Percentiles rank a stretch among this genome's conserved stretches.
Evolutionary conservation across 2,888 invertebrate species (phyloP).

Genomic region (Troides aeacus): DNA sequence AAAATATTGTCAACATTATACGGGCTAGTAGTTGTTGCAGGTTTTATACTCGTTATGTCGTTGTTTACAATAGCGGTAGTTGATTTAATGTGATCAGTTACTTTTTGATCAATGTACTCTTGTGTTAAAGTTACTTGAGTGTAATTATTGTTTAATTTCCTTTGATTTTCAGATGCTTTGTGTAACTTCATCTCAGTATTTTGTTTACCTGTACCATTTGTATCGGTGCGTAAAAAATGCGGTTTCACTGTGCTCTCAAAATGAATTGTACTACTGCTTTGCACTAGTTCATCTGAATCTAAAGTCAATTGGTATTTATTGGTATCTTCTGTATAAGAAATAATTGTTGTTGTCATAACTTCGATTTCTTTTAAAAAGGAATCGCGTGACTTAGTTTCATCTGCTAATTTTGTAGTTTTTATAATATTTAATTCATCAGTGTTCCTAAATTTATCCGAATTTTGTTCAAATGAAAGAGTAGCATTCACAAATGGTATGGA

Average conservation of each 20-base stretch:
- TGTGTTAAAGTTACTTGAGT: slow-evolving; percentile 38
- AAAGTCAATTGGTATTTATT: slow-evolving; percentile 42
- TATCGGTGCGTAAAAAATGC: slow-evolving; percentile 42
- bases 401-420: background rate
- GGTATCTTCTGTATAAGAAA: slow-evolving; percentile 34
- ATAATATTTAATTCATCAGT: background rate
- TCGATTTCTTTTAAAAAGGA: slow-evolving; percentile 23
- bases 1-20: background rate
- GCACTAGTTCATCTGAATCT: slow-evolving; percentile 54
- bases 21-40: background rate
- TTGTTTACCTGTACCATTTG: slow-evolving; percentile 46
- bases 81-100: background rate
- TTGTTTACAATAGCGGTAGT: background rate
- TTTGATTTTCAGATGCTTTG: slow-evolving; percentile 70
- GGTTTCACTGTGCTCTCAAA: slow-evolving; percentile 63
- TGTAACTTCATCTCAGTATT: slow-evolving; percentile 63
- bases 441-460: background rate
- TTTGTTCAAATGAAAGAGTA: slow-evolving; percentile 5
- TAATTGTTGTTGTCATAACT: slow-evolving; percentile 36
- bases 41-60: slow-evolving; percentile 2
- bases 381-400: background rate
- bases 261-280: slow-evolving; percentile 63
- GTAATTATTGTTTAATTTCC: slow-evolving; percentile 63
- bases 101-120: slow-evolving; percentile 19
- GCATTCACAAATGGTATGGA: background rate